Conservation (phyloP, 1,140 invertebrate genomes). For the Euschistus heros region DNA sequence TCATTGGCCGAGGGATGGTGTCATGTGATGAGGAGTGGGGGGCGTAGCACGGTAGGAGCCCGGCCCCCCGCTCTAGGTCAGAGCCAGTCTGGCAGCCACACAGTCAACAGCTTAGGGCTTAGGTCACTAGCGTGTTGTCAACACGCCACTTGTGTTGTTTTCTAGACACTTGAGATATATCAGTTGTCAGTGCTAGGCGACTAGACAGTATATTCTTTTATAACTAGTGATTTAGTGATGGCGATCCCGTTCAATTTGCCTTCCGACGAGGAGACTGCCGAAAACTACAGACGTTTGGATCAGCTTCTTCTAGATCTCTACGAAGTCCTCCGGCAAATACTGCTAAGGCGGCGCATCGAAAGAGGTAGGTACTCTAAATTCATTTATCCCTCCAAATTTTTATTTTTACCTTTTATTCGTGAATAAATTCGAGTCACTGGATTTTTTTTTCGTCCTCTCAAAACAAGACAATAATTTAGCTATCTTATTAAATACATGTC, state of each 20-base stretch:
- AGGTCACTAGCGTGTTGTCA: too few relatives aligned
- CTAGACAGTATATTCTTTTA: too few relatives aligned
- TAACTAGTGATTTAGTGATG: constrained; percentile 29
- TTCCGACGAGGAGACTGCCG: constrained; percentile 33
- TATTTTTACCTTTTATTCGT: background rate
- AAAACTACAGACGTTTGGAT: constrained; percentile 29
- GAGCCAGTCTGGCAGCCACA: constrained; percentile 2
- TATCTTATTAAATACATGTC: too few relatives aligned
- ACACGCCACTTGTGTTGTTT: too few relatives aligned
- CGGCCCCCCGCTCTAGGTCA: background rate
- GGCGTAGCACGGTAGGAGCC: background rate
- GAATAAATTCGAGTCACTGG: too few relatives aligned
- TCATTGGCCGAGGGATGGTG: background rate
- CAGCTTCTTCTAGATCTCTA: constrained; percentile 32
- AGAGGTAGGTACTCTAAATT: background rate
- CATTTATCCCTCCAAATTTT: background rate
- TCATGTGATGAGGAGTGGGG: constrained; percentile 6
- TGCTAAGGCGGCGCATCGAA: constrained; percentile 18
- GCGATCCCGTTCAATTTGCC: constrained; percentile 37
- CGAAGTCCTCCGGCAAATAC: constrained; percentile 29
- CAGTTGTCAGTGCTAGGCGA: too few relatives aligned
- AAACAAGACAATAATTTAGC: too few relatives aligned
- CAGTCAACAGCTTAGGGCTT: background rate
- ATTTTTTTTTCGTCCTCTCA: too few relatives aligned
- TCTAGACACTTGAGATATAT: too few relatives aligned